Evolutionary conservation across 2,113 vertebrate species (phyloP).

Genomic region (Phaetusa simplex): DNA sequence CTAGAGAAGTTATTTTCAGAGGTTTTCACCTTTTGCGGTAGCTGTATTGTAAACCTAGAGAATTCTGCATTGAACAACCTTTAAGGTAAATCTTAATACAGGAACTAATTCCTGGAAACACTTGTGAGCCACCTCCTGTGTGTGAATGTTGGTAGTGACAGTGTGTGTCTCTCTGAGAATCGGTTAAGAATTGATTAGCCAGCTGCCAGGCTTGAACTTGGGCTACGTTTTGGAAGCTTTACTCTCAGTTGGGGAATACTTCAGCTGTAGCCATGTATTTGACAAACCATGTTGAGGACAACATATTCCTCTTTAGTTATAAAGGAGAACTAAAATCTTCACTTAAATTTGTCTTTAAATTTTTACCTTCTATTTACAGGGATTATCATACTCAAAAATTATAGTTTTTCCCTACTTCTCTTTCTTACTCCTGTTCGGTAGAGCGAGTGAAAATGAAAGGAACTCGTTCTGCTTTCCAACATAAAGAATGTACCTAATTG

Average conservation of each 20-base stretch:
- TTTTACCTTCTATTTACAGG: not conserved
- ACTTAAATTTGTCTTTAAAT: not conserved
- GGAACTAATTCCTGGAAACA: not conserved
- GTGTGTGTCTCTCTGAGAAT: not conserved
- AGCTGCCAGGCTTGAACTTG: accelerated
- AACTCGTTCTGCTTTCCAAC: not conserved
- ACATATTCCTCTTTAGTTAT: not conserved
- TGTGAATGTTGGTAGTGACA: not conserved
- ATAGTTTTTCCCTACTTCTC: not conserved
- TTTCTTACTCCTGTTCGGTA: not conserved
- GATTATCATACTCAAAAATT: not conserved
- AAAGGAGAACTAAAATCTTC: not conserved
- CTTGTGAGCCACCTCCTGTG: not conserved
- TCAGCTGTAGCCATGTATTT: not conserved
- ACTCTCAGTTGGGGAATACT: not conserved
- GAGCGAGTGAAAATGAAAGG: not conserved
- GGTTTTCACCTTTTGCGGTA: not conserved
- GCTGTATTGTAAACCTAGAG: not conserved
- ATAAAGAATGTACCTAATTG: not conserved
- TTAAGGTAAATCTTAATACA: not conserved
- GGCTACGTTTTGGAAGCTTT: not conserved
- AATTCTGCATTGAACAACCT: not conserved
- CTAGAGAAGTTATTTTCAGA: not conserved
- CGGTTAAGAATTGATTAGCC: not conserved
- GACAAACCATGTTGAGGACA: not conserved